phyloP scores from a whole-genome alignment of 2,113 vertebrate genomes.

The Cettia cetti region DNA sequence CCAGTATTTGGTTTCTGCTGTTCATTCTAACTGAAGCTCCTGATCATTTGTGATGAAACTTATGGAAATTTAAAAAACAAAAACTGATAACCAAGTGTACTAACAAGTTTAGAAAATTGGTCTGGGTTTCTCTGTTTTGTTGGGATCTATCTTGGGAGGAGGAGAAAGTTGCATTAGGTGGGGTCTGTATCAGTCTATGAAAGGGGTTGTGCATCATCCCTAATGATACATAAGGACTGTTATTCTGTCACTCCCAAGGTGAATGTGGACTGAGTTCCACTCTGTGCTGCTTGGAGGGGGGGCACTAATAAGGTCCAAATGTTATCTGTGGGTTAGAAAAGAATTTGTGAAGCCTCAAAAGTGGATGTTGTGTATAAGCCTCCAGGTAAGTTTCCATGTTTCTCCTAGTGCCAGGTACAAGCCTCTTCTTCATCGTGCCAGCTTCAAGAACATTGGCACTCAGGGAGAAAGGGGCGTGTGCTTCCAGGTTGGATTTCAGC shows the following conservation, averaged over 20 bases:
- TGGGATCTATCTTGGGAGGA: background rate
- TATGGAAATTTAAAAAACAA: rapidly evolving
- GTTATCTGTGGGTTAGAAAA: background rate
- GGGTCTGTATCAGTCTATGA: background rate
- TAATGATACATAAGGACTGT: rapidly evolving
- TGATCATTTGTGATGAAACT: background rate
- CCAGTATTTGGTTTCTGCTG: background rate
- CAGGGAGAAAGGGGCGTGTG: background rate
- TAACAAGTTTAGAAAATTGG: background rate
- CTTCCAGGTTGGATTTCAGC: background rate
- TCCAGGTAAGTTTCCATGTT: background rate
- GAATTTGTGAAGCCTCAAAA: background rate
- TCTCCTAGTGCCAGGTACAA: background rate
- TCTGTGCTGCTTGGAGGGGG: rapidly evolving
- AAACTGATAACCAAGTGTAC: background rate
- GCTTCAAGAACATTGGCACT: background rate
- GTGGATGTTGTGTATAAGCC: background rate
- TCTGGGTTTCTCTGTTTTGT: background rate
- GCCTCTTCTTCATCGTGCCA: background rate
- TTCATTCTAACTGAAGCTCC: background rate
- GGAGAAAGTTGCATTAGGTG: background rate
- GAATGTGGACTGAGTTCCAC: background rate
- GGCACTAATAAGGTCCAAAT: background rate
- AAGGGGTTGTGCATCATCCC: background rate
- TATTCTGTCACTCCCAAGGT: background rate